phyloP scores from a whole-genome alignment of 1,140 invertebrate genomes.

The Oedothorax gibbosus region DNA sequence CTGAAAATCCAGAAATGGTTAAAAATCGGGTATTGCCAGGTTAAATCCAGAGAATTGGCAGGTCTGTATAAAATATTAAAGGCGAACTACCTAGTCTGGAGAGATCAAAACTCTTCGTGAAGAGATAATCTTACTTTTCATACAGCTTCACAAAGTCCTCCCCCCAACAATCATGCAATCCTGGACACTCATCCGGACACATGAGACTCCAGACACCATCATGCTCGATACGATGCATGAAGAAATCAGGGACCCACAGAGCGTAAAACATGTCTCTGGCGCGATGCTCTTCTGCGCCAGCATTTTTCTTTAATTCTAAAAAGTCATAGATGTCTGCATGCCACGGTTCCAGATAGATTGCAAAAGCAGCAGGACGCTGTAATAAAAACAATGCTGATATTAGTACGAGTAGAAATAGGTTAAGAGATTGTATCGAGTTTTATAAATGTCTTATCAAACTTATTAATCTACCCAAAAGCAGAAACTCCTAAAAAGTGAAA shows the following conservation, averaged over 20 bases:
- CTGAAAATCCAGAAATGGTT: no score
- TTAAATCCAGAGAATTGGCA: no score
- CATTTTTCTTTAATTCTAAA: conserved; percentile 93
- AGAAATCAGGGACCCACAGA: conserved; percentile 99
- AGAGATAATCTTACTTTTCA: conserved; percentile 71
- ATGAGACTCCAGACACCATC: conserved; percentile 94
- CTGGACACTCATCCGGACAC: conserved; percentile 95
- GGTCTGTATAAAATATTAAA: no score
- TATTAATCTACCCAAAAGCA: no score
- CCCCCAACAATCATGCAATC: conserved; percentile 91
- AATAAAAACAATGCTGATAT: conserved; percentile 21
- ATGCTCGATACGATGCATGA: conserved; percentile 94
- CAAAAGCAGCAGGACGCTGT: conserved; percentile 94
- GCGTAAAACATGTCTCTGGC: conserved; percentile 97
- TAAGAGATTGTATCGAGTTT: no score
- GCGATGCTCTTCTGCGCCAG: conserved; percentile 90
- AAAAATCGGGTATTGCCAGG: no score
- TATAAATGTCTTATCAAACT: no score
- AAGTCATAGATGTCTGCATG: conserved; percentile 98
- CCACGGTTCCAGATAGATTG: conserved; percentile 99
- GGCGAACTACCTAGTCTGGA: no score
- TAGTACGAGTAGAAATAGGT: no score
- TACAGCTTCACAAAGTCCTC: conserved; percentile 95
- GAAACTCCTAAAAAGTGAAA: no score
- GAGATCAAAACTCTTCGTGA: no score